Evolutionary conservation across 2,797 vertebrate genomes (phyloP).

Genomic region (Amazona finschi): DNA sequence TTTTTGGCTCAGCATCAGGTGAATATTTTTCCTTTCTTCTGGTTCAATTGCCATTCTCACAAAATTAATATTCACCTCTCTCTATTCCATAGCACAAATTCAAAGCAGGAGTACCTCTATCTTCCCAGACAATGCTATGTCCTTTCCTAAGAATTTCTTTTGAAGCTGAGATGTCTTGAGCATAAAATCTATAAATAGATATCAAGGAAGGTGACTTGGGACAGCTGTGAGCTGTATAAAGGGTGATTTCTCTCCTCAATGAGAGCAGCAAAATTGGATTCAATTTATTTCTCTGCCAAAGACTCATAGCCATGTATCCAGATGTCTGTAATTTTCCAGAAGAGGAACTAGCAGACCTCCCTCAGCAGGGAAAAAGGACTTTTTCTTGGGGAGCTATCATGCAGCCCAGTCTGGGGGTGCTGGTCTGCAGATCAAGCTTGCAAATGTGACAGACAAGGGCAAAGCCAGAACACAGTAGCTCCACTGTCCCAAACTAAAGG

Average conservation of each 20-base stretch:
- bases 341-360: neutral
- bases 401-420: neutral
- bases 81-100: neutral
- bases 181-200: constrained; percentile 1
- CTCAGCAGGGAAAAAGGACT: neutral
- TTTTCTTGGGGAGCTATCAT: neutral
- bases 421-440: neutral
- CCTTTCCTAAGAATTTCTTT: constrained; percentile 7
- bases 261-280: constrained; percentile 19
- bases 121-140: neutral
- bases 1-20: neutral
- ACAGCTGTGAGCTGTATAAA: constrained; percentile 2
- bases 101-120: neutral
- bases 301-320: neutral
- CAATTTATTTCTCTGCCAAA: neutral
- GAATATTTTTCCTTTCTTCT: neutral
- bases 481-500: neutral
- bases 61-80: constrained; percentile 3
- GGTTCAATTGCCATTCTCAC: neutral
- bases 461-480: neutral
- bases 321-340: constrained; percentile 15
- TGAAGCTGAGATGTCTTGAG: neutral
- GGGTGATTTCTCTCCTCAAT: neutral
- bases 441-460: neutral
- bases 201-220: constrained; percentile 25